phyloP scores from a whole-genome alignment of 2,888 invertebrate genomes.

The Rhagonycha fulva region DNA sequence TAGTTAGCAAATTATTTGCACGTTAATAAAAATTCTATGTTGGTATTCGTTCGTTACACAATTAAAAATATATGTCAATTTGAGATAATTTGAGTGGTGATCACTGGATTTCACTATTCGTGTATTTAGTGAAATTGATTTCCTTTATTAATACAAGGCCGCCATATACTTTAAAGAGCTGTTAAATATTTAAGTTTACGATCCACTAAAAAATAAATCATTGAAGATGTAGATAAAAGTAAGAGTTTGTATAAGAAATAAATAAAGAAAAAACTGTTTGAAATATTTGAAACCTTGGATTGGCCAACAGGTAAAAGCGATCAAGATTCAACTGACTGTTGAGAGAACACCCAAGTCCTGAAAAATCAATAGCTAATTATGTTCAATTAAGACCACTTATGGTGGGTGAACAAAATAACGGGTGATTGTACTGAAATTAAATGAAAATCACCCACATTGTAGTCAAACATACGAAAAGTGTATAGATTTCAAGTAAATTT shows the following conservation, averaged over 20 bases:
- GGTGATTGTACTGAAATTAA: not conserved
- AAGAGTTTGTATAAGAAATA: no score
- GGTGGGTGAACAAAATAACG: not conserved
- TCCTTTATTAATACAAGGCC: not conserved
- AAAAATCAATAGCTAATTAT: not conserved
- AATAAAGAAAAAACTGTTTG: no score
- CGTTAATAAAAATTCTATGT: not conserved
- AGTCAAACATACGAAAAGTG: not conserved
- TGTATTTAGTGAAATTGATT: not conserved
- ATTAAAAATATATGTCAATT: not conserved
- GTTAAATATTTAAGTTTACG: not conserved
- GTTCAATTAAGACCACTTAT: not conserved
- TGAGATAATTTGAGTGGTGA: not conserved
- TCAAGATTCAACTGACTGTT: no score
- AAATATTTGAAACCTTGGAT: no score
- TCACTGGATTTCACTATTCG: not conserved
- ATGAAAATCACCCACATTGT: not conserved
- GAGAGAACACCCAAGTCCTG: not conserved
- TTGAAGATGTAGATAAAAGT: not conserved
- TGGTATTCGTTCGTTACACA: not conserved
- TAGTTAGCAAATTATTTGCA: not conserved
- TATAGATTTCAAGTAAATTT: no score
- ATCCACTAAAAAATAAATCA: not conserved
- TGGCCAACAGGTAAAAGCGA: no score
- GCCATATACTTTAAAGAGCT: not conserved